These are phyloP conservation scores for Paralvinella palmiformis DNA, from an alignment of 1,140 invertebrate genomes.

Conservation along the genomic window DNA sequence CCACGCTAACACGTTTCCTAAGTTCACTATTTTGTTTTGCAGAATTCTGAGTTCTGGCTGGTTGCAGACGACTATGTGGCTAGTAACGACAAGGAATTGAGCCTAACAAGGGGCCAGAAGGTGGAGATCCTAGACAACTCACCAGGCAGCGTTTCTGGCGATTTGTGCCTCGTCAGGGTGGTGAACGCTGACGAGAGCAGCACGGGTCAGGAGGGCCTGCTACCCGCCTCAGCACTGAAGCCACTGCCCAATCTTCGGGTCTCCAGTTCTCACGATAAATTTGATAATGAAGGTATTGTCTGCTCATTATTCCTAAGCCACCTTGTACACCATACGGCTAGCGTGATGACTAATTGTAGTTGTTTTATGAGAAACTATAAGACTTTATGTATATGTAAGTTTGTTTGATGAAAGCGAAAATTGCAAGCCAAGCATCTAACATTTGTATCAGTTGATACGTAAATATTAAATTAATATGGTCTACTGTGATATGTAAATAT, in stretches of 20 bases:
- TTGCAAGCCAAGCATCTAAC: too few species aligned
- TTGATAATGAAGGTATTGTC: slow-evolving; percentile 45
- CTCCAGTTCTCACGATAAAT: slow-evolving; percentile 34
- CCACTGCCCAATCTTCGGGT: slow-evolving; percentile 54
- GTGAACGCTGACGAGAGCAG: slow-evolving; percentile 30
- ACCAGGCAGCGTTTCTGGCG: slow-evolving; percentile 46
- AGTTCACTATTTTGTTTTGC: not conserved
- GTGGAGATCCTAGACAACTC: slow-evolving; percentile 80
- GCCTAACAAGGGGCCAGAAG: slow-evolving; percentile 61
- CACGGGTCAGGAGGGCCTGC: slow-evolving; percentile 68
- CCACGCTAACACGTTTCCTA: too few species aligned
- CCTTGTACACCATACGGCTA: too few species aligned
- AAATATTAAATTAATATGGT: too few species aligned
- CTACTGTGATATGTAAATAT: too few species aligned
- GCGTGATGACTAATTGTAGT: too few species aligned
- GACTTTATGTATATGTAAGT: too few species aligned
- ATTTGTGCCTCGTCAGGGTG: slow-evolving; percentile 48
- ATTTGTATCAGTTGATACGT: too few species aligned
- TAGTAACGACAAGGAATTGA: slow-evolving; percentile 33
- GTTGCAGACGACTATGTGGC: slow-evolving; percentile 43
- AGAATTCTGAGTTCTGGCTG: slow-evolving; percentile 35
- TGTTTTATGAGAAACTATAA: too few species aligned
- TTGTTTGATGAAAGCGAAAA: too few species aligned
- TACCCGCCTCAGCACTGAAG: slow-evolving; percentile 75
- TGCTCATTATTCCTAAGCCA: too few species aligned